phyloP scores from a whole-genome alignment of 2,888 invertebrate species.

The Dascillus cervinus region DNA sequence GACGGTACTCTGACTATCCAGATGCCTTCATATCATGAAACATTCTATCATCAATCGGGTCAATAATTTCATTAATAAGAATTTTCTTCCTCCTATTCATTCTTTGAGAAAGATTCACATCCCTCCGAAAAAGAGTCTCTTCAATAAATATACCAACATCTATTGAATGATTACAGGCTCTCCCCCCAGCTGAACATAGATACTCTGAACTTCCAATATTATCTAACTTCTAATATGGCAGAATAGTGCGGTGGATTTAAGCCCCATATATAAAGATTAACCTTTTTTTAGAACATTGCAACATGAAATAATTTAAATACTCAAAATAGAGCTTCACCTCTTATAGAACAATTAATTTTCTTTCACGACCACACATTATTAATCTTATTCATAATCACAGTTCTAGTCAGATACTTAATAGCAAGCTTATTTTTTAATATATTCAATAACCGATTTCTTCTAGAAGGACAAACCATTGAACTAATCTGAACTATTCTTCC shows the following conservation, averaged over 20 bases:
- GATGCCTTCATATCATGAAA: constrained; percentile 61
- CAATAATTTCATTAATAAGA: constrained; percentile 52
- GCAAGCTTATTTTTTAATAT: constrained; percentile 49
- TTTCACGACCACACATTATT: constrained; percentile 56
- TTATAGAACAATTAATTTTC: constrained; percentile 60
- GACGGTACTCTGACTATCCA: constrained; percentile 68
- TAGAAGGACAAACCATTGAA: constrained; percentile 56
- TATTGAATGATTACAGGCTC: constrained; percentile 55
- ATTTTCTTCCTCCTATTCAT: constrained; percentile 53
- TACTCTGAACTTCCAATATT: constrained; percentile 53
- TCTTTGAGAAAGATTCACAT: constrained; percentile 54
- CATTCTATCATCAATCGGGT: constrained; percentile 60
- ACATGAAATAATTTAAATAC: constrained; percentile 51
- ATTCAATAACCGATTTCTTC: constrained; percentile 49
- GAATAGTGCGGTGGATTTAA: constrained; percentile 58
- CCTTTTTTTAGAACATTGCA: constrained; percentile 56
- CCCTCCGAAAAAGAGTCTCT: constrained; percentile 47
- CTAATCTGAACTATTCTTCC: constrained; percentile 57
- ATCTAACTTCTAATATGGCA: constrained; percentile 56
- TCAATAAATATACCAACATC: constrained; percentile 47
- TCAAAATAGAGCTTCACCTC: constrained; percentile 54
- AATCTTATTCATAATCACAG: constrained; percentile 55
- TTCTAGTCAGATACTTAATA: constrained; percentile 52
- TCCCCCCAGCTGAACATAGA: constrained; percentile 52
- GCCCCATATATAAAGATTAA: constrained; percentile 58